A percentile compares a stretch with the other conserved stretches of the same genome.
Evolutionary conservation across 2,888 invertebrate genomes (phyloP).

Genomic region (Torymus texanus): DNA sequence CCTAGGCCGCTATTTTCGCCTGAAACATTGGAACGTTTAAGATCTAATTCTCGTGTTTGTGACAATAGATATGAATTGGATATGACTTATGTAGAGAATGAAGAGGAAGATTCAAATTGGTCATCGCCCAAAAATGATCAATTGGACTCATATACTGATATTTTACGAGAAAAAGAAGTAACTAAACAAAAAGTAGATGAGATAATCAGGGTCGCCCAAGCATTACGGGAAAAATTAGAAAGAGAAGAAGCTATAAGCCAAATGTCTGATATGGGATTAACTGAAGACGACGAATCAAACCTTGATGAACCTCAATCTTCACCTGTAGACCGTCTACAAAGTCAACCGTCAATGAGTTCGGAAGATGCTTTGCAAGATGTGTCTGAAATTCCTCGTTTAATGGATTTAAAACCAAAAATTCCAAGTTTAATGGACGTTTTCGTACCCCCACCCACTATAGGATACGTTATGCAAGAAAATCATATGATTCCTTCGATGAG

Average conservation of each 20-base stretch:
- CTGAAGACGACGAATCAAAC: background rate
- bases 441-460: conserved; percentile 24
- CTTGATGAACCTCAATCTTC: too few species aligned
- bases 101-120: background rate
- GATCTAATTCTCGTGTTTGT: background rate
- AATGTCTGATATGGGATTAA: background rate
- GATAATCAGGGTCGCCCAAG: conserved; percentile 47
- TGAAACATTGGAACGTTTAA: conserved; percentile 12
- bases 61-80: background rate
- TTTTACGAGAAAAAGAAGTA: conserved; percentile 22
- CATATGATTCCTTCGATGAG: background rate
- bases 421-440: conserved; percentile 47
- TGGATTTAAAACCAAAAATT: conserved; percentile 41
- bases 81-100: background rate
- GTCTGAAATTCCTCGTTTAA: conserved; percentile 29
- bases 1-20: conserved; percentile 23
- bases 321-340: too few species aligned
- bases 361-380: background rate
- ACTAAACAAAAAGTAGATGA: conserved; percentile 47
- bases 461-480: conserved; percentile 13
- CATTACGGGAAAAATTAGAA: conserved; percentile 35
- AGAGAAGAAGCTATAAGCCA: conserved; percentile 21
- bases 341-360: too few species aligned
- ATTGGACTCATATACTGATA: background rate
- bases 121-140: background rate